phyloP scores from a whole-genome alignment of 2,888 invertebrate genomes.

The Diarsia dahlii region DNA sequence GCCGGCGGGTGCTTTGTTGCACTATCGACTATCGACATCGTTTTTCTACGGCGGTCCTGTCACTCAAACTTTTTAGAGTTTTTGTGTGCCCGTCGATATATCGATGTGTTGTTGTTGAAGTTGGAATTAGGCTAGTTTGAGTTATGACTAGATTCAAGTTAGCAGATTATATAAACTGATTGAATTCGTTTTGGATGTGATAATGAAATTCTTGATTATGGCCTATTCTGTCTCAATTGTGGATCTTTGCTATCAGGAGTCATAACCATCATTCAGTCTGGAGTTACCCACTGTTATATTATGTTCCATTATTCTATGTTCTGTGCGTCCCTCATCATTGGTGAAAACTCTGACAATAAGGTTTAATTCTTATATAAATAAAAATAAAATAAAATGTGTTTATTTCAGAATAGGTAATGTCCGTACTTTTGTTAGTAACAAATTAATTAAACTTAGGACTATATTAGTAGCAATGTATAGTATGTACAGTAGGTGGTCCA shows the following conservation, averaged over 20 bases:
- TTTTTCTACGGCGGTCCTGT: constrained; percentile 89
- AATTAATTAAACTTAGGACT: too few relatives aligned
- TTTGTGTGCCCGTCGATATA: constrained; percentile 84
- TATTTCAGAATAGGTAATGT: too few relatives aligned
- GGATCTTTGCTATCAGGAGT: too few relatives aligned
- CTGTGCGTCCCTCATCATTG: background rate
- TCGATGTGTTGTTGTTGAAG: constrained; percentile 76
- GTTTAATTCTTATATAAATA: background rate
- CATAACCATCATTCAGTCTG: too few relatives aligned
- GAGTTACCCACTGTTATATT: too few relatives aligned
- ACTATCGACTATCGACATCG: constrained; percentile 87
- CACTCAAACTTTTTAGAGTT: constrained; percentile 87
- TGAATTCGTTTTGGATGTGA: background rate
- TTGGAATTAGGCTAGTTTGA: constrained; percentile 14
- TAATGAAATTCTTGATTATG: background rate
- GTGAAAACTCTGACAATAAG: too few relatives aligned
- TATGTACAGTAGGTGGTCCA: too few relatives aligned
- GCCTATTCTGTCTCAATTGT: background rate
- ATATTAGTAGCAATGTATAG: too few relatives aligned
- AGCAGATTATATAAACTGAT: background rate
- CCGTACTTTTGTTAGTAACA: too few relatives aligned
- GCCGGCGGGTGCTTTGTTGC: constrained; percentile 87
- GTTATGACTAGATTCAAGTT: background rate
- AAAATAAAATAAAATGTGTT: too few relatives aligned
- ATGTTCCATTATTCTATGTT: background rate